Evolutionary conservation across 2,113 vertebrate species (phyloP).

Genomic region (Hippocampus zosterae): DNA sequence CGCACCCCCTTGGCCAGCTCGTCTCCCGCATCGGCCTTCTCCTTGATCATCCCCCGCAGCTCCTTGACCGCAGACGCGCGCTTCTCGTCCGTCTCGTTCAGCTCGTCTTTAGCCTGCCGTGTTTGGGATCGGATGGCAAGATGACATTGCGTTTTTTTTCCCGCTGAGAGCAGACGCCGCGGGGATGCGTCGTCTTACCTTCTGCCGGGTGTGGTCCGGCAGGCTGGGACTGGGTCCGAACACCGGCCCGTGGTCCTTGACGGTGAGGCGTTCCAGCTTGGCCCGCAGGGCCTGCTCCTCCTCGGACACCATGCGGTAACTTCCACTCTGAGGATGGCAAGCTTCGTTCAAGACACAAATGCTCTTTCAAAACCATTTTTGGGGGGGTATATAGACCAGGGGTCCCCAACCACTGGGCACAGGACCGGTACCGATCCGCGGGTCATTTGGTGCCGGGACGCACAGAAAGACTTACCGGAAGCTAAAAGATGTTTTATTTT

Average conservation of each 20-base stretch:
- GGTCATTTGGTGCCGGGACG: no score
- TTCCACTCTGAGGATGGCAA: slow-evolving; percentile 76
- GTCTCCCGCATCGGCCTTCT: slow-evolving; percentile 73
- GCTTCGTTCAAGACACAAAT: neutral
- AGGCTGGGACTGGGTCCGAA: slow-evolving; percentile 80
- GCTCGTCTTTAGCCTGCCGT: slow-evolving; percentile 89
- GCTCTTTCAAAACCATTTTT: no score
- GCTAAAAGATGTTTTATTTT: no score
- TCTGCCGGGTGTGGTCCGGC: slow-evolving; percentile 87
- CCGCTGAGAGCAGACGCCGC: no score
- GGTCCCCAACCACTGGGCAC: no score
- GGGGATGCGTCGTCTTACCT: slow-evolving; percentile 68
- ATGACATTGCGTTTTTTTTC: no score
- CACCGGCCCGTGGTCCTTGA: slow-evolving; percentile 90
- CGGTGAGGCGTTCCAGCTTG: slow-evolving; percentile 87
- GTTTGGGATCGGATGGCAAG: no score
- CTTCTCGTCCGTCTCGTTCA: slow-evolving; percentile 88
- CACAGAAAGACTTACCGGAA: no score
- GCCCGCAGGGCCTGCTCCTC: slow-evolving; percentile 90
- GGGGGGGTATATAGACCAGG: no score
- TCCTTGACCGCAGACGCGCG: slow-evolving; percentile 75
- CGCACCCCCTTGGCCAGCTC: slow-evolving; percentile 80
- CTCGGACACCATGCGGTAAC: slow-evolving; percentile 88
- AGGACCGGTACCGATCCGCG: no score
- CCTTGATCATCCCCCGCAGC: slow-evolving; percentile 77